Conservation (phyloP, 2,888 invertebrate species). For the Podabrus alpinus region DNA sequence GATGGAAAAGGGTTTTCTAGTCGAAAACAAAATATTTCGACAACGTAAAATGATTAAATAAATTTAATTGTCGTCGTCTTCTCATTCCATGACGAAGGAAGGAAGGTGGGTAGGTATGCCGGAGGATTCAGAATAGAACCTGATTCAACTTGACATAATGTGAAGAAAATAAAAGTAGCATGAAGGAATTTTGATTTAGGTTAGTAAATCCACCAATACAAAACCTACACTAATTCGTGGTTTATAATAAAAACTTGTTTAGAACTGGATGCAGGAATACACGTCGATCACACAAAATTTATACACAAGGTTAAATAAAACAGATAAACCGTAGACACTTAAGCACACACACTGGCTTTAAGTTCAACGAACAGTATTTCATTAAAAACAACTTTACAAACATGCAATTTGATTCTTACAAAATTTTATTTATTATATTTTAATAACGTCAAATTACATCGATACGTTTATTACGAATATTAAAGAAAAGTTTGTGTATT, state of each 20-base stretch:
- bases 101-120: background rate
- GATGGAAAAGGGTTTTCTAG: background rate
- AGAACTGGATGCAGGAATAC: constrained; percentile 14
- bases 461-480: background rate
- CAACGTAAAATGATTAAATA: background rate
- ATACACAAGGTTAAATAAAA: constrained; percentile 21
- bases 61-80: background rate
- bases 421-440: background rate
- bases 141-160: constrained; percentile 4
- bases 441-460: background rate
- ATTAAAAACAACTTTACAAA: constrained; percentile 14
- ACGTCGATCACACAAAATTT: constrained; percentile 23
- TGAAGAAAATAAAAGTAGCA: background rate
- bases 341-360: constrained; percentile 18
- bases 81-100: background rate
- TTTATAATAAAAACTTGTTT: constrained; percentile 13
- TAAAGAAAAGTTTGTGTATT: background rate
- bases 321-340: constrained; percentile 23
- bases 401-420: constrained; percentile 1
- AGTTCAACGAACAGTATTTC: constrained; percentile 28
- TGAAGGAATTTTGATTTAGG: constrained; percentile 8
- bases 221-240: constrained; percentile 16
- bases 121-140: background rate
- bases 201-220: constrained; percentile 12
- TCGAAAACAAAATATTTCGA: background rate